Evolutionary conservation across 2,888 invertebrate genomes (phyloP).

Genomic region (Drosophila diplacantha): DNA sequence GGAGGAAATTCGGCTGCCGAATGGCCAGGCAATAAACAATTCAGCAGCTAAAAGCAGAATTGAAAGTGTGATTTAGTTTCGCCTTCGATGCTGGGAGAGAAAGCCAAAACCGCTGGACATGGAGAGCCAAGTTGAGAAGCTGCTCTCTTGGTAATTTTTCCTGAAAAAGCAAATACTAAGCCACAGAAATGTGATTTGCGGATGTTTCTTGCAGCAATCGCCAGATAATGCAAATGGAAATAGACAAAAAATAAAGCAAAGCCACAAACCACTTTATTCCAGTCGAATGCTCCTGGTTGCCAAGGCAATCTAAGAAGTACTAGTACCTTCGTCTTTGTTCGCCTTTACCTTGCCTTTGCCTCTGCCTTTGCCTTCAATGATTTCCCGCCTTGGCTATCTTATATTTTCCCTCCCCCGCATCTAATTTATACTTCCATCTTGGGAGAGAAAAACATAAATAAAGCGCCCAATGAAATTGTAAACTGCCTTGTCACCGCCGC

Average conservation of each 20-base stretch:
- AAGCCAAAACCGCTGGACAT: neutral
- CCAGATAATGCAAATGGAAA: constrained; percentile 25
- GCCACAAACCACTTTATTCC: constrained; percentile 43
- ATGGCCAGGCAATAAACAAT: constrained; percentile 43
- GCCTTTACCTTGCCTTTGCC: neutral
- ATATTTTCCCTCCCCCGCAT: constrained; percentile 8
- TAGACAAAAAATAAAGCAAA: constrained; percentile 7
- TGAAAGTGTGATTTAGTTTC: constrained; percentile 20
- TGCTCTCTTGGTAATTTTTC: neutral
- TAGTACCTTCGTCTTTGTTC: constrained; percentile 9
- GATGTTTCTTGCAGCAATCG: constrained; percentile 13
- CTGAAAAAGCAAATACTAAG: constrained; percentile 6
- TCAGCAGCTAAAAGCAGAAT: constrained; percentile 26
- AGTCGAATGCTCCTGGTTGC: constrained; percentile 34
- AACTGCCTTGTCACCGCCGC: constrained; percentile 47
- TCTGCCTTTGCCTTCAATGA: neutral
- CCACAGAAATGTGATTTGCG: constrained; percentile 13
- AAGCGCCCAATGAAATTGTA: constrained; percentile 42
- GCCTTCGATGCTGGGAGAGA: neutral
- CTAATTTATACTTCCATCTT: constrained; percentile 27
- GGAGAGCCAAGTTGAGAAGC: constrained; percentile 17
- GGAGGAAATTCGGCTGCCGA: constrained; percentile 22
- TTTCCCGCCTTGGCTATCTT: constrained; percentile 6
- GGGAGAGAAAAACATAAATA: constrained; percentile 33
- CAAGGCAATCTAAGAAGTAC: constrained; percentile 24